phyloP scores from a whole-genome alignment of 2,797 vertebrate genomes.

The Centroberyx gerrardi region DNA sequence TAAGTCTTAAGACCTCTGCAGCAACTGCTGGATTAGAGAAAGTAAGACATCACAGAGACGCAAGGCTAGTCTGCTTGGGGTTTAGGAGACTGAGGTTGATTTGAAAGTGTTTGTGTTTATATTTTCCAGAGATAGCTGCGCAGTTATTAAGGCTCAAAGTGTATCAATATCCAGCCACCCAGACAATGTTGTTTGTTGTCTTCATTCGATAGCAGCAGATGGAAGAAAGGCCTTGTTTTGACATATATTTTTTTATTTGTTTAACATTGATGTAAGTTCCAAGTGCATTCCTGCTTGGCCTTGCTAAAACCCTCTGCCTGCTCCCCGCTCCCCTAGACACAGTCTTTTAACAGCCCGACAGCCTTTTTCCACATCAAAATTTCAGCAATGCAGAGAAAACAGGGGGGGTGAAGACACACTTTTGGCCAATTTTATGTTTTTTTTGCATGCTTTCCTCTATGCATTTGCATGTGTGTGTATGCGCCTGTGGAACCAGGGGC shows the following conservation, averaged over 20 bases:
- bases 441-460: constrained; percentile 15
- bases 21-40: too few species aligned
- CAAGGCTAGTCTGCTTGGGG: background rate
- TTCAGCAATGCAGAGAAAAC: constrained; percentile 51
- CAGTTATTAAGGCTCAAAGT: constrained; percentile 30
- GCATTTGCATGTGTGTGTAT: constrained; percentile 13
- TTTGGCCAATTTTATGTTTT: constrained; percentile 45
- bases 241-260: constrained; percentile 58
- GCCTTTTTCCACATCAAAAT: constrained; percentile 68
- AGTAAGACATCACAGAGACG: background rate
- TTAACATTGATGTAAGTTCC: constrained; percentile 44
- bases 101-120: constrained; percentile 25
- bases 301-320: constrained; percentile 42
- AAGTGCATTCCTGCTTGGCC: constrained; percentile 32
- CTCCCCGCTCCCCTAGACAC: constrained; percentile 30
- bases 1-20: too few species aligned
- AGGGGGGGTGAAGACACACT: constrained; percentile 18
- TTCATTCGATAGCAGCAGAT: constrained; percentile 29
- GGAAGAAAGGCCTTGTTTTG: constrained; percentile 47
- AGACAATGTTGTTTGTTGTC: constrained; percentile 39
- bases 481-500: constrained; percentile 40
- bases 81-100: constrained; percentile 26
- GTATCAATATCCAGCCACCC: constrained; percentile 64
- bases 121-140: constrained; percentile 42
- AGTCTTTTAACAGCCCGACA: constrained; percentile 56